These are phyloP conservation scores for Ladona fulva DNA, from an alignment of 1,140 invertebrate genomes.

Conservation along the genomic window DNA sequence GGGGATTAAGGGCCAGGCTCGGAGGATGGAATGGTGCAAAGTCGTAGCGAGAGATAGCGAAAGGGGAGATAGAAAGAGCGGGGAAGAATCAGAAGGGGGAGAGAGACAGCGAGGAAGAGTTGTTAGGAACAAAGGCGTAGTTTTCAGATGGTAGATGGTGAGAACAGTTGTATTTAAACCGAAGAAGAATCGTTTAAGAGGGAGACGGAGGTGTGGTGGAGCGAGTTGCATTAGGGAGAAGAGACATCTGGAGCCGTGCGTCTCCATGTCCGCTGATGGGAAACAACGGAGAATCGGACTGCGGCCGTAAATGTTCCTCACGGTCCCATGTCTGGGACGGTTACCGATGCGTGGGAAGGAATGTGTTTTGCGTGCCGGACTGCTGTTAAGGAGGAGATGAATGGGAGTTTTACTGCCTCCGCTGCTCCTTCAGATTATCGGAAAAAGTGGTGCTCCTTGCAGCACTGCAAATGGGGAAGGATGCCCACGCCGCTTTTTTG, in stretches of 20 bases:
- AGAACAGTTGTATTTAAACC: too few relatives aligned
- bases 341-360: neutral
- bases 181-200: neutral
- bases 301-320: neutral
- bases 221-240: neutral
- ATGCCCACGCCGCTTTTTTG: too few relatives aligned
- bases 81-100: neutral
- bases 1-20: too few relatives aligned
- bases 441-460: too few relatives aligned
- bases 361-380: neutral
- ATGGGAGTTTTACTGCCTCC: too few relatives aligned
- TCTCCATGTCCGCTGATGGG: neutral
- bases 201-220: neutral
- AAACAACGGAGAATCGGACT: neutral
- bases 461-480: too few relatives aligned
- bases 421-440: too few relatives aligned
- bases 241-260: neutral
- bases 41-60: too few relatives aligned
- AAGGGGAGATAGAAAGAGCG: neutral
- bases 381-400: too few relatives aligned
- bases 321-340: neutral
- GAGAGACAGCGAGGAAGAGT: neutral
- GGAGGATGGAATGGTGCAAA: too few relatives aligned
- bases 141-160: too few relatives aligned
- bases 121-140: too few relatives aligned